Evolutionary conservation across 2,113 vertebrate genomes (phyloP), one percentile per base, ranked within the genome.

Genomic region (Ondatra zibethicus): DNA sequence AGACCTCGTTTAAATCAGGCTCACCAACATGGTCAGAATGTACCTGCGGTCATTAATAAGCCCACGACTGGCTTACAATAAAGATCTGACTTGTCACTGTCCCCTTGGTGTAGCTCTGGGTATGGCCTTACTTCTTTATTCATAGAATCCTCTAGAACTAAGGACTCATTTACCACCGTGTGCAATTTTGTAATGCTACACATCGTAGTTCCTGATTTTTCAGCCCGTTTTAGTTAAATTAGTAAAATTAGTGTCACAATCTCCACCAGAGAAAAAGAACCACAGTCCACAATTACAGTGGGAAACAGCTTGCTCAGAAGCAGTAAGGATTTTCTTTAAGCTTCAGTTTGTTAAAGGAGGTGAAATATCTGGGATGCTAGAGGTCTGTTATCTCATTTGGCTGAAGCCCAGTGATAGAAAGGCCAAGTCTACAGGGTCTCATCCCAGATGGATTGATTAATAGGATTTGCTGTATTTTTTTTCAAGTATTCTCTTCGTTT

Each of bases 401-500:
- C 91, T 95, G 80, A 93, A 76, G 72, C 85, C 92, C 72, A 96
- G 3, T 86, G 85, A 90, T 92, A 88, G 68, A 95, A 68, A 97
- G 86, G 92, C 47, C 66, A 68, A 1, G 47, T 92, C 90, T 73
- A 52, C 33, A 68, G 86, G 85, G 72, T 97, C 80, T 95, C 47
- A 47, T 97, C 72, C 96, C 96, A 98, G 91, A 96, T 96, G 96
- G 65, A 68, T n/a, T 91, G 77, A 95, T 96, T 68, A 81, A 52
- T 47, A 90, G 61, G 17, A 45, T 97, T 95, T 93, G n/a, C 58
- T 97, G 31, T 88, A 68, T 72, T 93, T 93, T 81, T 72, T 93
- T 81, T 33, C 27, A 97, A 91, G 21, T 58, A 66, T 93, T 95
- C 75, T 94, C 68, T 92, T 90, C 70, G 33, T 65, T 47, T 90